Conservation (phyloP, 2,797 vertebrate species). For the Siniperca scherzeri region DNA sequence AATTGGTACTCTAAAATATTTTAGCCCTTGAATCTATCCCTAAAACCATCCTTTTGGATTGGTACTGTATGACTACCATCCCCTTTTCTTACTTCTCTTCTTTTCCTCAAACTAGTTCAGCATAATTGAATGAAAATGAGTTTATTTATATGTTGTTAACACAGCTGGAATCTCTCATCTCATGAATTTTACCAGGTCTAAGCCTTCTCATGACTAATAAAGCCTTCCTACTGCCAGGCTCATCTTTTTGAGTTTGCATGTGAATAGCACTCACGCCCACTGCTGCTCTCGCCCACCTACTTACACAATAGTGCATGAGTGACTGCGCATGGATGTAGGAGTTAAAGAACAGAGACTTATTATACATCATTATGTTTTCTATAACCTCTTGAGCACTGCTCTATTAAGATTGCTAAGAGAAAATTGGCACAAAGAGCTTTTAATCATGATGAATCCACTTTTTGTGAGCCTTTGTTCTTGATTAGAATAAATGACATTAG, state of each 20-base stretch:
- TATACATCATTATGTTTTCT: constrained; percentile 27
- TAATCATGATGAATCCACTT: constrained; percentile 13
- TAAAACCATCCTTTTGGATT: neutral
- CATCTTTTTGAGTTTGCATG: constrained; percentile 34
- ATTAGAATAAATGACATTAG: constrained; percentile 12
- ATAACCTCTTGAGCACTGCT: constrained; percentile 18
- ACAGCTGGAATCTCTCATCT: constrained; percentile 2
- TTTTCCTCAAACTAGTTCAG: neutral
- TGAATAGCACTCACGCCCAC: constrained; percentile 26
- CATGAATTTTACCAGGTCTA: neutral
- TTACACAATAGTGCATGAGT: constrained; percentile 11
- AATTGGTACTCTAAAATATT: neutral
- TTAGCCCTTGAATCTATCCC: neutral
- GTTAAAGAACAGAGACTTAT: constrained; percentile 19
- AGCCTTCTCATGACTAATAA: constrained; percentile 22
- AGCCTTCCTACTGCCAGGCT: constrained; percentile 8
- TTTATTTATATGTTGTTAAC: constrained; percentile 30
- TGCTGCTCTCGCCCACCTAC: neutral
- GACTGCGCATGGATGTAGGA: constrained; percentile 18
- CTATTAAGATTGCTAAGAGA: constrained; percentile 11
- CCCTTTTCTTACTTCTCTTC: neutral
- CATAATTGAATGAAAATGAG: neutral
- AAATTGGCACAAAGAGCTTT: constrained; percentile 23
- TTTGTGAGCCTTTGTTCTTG: constrained; percentile 29
- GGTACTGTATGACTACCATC: neutral